These are phyloP conservation scores for Euclidia mi DNA, from an alignment of 2,888 invertebrate genomes.

Conservation along the genomic window DNA sequence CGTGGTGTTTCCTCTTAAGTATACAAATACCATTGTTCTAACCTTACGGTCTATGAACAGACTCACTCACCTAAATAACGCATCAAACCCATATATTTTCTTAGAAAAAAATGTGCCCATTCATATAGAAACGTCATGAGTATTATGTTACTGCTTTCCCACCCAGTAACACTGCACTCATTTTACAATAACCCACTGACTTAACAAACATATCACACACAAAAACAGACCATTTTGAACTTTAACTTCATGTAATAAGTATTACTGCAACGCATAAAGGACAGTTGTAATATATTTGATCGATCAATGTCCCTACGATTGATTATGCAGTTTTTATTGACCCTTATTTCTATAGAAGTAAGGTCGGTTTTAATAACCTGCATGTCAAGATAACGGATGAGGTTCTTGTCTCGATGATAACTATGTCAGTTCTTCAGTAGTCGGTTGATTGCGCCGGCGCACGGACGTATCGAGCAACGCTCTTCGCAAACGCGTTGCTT, in stretches of 20 bases:
- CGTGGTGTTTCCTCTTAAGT: too few relatives aligned
- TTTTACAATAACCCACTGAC: constrained; percentile 46
- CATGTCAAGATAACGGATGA: constrained; percentile 72
- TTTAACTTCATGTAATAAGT: constrained; percentile 11
- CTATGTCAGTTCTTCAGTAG: constrained; percentile 65
- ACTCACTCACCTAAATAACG: too few relatives aligned
- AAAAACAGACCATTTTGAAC: constrained; percentile 26
- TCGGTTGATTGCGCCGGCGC: constrained; percentile 61
- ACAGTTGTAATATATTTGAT: constrained; percentile 28
- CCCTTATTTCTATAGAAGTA: constrained; percentile 39
- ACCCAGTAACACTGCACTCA: constrained; percentile 46
- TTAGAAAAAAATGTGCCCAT: constrained; percentile 5
- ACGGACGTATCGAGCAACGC: constrained; percentile 42
- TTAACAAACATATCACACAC: constrained; percentile 12
- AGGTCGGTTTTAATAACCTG: constrained; percentile 27
- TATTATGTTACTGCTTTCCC: constrained; percentile 61
- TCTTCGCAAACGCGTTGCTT: too few relatives aligned
- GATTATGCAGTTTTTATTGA: constrained; percentile 21
- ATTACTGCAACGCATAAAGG: constrained; percentile 17
- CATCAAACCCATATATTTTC: constrained; percentile 9
- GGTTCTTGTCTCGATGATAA: constrained; percentile 57
- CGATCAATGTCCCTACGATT: constrained; percentile 53
- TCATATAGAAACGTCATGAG: constrained; percentile 28
- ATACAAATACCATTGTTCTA: too few relatives aligned
- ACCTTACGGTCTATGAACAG: too few relatives aligned